A percentile compares a stretch with the other conserved stretches of the same genome.
phyloP scores from a whole-genome alignment of 2,797 vertebrate genomes.

The Pseudomugil tenellus region DNA sequence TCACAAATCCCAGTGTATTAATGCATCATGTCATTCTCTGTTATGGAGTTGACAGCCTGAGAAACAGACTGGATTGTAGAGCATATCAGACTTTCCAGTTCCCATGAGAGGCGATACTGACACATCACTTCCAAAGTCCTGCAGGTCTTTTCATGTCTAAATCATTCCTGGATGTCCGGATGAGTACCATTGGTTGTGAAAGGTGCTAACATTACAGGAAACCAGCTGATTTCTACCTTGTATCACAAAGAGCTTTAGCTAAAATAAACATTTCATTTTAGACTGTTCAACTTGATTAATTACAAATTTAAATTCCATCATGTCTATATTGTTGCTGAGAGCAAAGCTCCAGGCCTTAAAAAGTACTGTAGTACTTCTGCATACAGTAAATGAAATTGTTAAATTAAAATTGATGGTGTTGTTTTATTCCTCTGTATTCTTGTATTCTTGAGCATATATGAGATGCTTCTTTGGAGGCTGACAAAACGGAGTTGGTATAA shows the following conservation, averaged over 20 bases:
- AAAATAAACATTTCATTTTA: too few species aligned
- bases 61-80: neutral
- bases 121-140: constrained; percentile 32
- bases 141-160: constrained; percentile 54
- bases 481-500: too few species aligned
- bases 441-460: too few species aligned
- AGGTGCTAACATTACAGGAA: neutral
- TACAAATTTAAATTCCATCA: too few species aligned
- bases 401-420: neutral
- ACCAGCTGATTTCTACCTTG: fast-evolving
- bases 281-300: too few species aligned
- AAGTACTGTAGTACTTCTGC: neutral
- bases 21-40: neutral
- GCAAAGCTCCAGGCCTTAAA: neutral
- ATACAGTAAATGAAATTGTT: too few species aligned
- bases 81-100: constrained; percentile 2
- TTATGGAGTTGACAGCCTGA: neutral
- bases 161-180: constrained; percentile 10
- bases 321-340: neutral
- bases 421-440: neutral
- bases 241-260: too few species aligned
- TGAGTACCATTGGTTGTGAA: constrained; percentile 37
- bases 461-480: too few species aligned
- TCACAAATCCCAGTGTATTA: neutral
- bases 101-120: constrained; percentile 8